These are phyloP conservation scores for Poeciliopsis occidentalis DNA, from an alignment of 2,113 vertebrate genomes.

Conservation along the genomic window DNA sequence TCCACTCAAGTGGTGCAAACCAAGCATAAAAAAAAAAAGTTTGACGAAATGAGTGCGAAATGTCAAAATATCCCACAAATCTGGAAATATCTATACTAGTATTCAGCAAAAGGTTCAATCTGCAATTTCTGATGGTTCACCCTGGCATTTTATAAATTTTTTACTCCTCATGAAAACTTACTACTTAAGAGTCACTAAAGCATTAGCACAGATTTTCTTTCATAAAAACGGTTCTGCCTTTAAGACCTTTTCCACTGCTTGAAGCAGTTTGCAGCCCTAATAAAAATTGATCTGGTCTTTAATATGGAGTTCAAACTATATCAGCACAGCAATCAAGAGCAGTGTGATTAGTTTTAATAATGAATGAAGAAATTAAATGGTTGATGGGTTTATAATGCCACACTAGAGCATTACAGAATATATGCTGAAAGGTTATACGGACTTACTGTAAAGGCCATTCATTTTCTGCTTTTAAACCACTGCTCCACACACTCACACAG, in stretches of 20 bases:
- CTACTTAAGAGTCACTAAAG: too few species aligned
- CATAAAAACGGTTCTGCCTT: not conserved
- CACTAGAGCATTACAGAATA: not conserved
- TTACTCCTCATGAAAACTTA: too few species aligned
- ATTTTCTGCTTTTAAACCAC: constrained; percentile 12
- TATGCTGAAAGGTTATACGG: not conserved
- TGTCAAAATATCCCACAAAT: too few species aligned
- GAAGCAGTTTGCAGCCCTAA: not conserved
- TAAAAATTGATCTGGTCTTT: not conserved
- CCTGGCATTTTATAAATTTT: too few species aligned
- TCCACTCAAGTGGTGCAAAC: too few species aligned
- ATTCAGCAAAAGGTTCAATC: too few species aligned
- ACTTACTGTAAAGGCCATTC: constrained; percentile 10
- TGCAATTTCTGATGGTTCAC: too few species aligned
- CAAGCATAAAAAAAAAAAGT: too few species aligned
- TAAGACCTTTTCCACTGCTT: too few species aligned
- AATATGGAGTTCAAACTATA: not conserved
- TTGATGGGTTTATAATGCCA: not conserved
- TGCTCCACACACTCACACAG: not conserved
- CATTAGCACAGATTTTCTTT: not conserved
- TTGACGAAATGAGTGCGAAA: too few species aligned
- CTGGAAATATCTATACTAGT: too few species aligned
- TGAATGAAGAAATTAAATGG: not conserved
- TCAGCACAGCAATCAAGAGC: not conserved
- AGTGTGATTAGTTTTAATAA: not conserved